Evolutionary conservation across 2,113 vertebrate genomes (phyloP).

Genomic region (Thamnophis sirtalis): DNA sequence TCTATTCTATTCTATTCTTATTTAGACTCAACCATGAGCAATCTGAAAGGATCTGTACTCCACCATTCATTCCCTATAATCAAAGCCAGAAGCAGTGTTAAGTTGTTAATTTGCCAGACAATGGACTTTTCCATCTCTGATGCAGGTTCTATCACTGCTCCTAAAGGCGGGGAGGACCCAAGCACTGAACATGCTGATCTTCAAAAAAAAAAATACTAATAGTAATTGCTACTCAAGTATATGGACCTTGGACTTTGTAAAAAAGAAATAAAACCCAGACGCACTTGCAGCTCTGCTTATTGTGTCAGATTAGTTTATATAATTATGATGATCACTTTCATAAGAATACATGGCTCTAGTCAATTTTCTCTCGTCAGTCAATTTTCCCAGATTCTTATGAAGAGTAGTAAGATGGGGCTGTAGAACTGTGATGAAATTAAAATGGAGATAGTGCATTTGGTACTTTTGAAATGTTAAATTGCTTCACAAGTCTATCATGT

Average conservation of each 20-base stretch:
- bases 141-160: neutral
- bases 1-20: neutral
- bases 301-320: neutral
- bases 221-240: neutral
- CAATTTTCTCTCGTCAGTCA: conserved; percentile 18
- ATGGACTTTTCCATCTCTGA: neutral
- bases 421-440: neutral
- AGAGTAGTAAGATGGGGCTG: neutral
- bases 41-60: neutral
- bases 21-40: no score
- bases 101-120: neutral
- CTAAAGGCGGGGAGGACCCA: neutral
- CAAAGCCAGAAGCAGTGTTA: neutral
- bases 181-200: neutral
- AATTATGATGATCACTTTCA: neutral
- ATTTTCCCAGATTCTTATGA: conserved; percentile 6
- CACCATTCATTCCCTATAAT: neutral
- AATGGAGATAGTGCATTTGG: neutral
- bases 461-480: neutral
- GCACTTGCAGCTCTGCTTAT: neutral
- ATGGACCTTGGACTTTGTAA: neutral
- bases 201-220: conserved; percentile 21
- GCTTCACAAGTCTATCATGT: neutral
- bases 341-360: neutral
- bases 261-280: neutral